These are phyloP conservation scores for Botia kubotai DNA, from an alignment of 2,797 vertebrate genomes.

Conservation along the genomic window DNA sequence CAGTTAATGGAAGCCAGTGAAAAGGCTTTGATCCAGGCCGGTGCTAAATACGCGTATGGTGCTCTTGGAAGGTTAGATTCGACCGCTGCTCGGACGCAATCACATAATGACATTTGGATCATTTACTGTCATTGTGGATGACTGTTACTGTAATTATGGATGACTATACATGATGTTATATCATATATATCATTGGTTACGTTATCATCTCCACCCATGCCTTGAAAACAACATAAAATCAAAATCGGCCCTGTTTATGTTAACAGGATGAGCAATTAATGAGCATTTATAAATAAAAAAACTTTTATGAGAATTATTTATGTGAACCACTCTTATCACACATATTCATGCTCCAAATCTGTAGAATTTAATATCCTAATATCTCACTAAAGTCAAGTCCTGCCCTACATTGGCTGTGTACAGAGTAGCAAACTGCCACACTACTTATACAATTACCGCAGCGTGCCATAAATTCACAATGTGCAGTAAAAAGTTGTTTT, in stretches of 20 bases:
- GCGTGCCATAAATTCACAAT: too few species aligned
- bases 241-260: not conserved
- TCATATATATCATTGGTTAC: not conserved
- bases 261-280: too few species aligned
- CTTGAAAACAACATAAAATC: not conserved
- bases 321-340: too few species aligned
- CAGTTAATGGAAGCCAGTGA: slow-evolving; percentile 91
- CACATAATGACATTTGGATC: too few species aligned
- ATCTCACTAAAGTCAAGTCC: too few species aligned
- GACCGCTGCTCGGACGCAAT: not conserved
- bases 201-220: not conserved
- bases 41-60: slow-evolving; percentile 91
- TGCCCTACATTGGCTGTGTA: too few species aligned
- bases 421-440: too few species aligned
- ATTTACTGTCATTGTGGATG: not conserved
- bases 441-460: too few species aligned
- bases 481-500: not conserved
- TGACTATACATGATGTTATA: not conserved
- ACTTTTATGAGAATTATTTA: too few species aligned
- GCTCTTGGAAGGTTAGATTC: slow-evolving; percentile 85
- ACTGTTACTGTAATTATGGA: not conserved
- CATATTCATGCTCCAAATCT: too few species aligned
- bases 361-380: too few species aligned
- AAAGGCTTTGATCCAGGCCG: slow-evolving; percentile 83
- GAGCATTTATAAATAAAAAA: too few species aligned